Percentiles rank a stretch among this genome's conserved stretches.
Conservation (phyloP, 2,797 vertebrate genomes). For the Pterois miles region DNA sequence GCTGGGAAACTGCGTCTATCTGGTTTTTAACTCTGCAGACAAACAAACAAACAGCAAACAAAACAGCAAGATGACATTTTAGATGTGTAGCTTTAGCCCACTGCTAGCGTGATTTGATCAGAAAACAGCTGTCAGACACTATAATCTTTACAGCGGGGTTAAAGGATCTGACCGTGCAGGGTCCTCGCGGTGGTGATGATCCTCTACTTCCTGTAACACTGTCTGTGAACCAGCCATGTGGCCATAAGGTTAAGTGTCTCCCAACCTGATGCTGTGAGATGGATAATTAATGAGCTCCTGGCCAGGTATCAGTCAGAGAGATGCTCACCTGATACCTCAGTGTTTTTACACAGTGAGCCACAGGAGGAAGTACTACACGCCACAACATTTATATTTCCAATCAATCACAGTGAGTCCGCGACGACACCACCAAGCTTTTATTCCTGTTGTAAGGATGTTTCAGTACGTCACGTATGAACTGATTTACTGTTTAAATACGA, state of each 20-base stretch:
- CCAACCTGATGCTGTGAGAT: slow-evolving; percentile 28
- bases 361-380: slow-evolving; percentile 35
- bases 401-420: not conserved
- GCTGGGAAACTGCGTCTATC: too few relatives aligned
- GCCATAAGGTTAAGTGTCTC: slow-evolving; percentile 31
- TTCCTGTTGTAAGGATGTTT: not conserved
- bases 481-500: not conserved
- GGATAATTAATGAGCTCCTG: slow-evolving; percentile 37
- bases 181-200: not conserved
- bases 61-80: too few relatives aligned
- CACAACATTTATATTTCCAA: slow-evolving; percentile 2
- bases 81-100: too few relatives aligned
- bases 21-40: too few relatives aligned
- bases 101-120: not conserved
- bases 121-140: not conserved
- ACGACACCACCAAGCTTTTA: not conserved
- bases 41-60: too few relatives aligned
- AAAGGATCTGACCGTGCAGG: not conserved
- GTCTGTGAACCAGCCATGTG: not conserved
- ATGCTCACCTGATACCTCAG: slow-evolving; percentile 15
- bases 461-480: not conserved
- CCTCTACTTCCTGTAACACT: not conserved
- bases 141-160: not conserved
- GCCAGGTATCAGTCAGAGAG: not conserved
- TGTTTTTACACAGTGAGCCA: slow-evolving; percentile 13